phyloP scores from a whole-genome alignment of 37 sponge, comb jelly and placozoan species.

The Oopsacas minuta region DNA sequence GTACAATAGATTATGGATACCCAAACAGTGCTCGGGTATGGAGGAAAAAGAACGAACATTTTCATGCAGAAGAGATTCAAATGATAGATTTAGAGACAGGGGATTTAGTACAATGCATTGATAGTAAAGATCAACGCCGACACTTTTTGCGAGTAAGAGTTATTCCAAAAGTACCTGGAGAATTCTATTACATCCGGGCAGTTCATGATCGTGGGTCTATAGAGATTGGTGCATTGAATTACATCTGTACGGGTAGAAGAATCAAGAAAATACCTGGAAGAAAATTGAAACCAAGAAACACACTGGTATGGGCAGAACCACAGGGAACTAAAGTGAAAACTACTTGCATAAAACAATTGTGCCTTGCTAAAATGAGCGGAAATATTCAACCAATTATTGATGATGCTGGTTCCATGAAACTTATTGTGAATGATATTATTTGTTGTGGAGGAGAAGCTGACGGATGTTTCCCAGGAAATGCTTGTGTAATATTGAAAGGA shows the following conservation, averaged over 20 bases:
- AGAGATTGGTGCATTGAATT: neutral
- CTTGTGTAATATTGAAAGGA: no score
- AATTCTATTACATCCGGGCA: neutral
- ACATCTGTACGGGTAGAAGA: neutral
- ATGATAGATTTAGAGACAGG: neutral
- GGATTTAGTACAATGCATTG: neutral
- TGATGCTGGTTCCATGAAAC: neutral
- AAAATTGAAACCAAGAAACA: neutral
- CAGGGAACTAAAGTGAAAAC: neutral
- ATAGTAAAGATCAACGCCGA: neutral
- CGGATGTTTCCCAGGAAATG: no score
- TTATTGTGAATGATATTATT: neutral
- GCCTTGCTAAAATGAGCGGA: neutral
- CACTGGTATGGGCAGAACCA: neutral
- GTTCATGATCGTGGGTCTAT: neutral
- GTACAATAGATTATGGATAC: neutral
- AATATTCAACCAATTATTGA: neutral
- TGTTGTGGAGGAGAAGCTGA: neutral
- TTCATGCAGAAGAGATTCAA: neutral
- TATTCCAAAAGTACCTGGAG: neutral
- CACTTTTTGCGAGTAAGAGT: neutral
- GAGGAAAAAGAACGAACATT: neutral
- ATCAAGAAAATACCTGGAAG: neutral
- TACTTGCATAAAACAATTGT: neutral
- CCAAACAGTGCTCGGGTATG: neutral